A percentile compares a stretch with the other conserved stretches of the same genome.
phyloP scores from a whole-genome alignment of 1,140 invertebrate genomes.

The Sarcophaga peregrina region DNA sequence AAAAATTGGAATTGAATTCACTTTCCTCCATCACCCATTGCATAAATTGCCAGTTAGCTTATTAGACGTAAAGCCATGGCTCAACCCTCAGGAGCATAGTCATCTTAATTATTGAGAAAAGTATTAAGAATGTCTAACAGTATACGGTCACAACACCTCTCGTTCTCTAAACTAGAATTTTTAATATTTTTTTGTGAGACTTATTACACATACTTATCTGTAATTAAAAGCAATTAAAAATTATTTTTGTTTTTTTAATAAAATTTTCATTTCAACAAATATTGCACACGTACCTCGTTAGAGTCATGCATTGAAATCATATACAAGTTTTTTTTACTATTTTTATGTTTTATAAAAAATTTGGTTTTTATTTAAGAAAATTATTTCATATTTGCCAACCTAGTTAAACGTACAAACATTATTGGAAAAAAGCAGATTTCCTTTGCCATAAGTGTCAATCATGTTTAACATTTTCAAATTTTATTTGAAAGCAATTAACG shows the following conservation, averaged over 20 bases:
- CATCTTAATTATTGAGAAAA: too few relatives aligned
- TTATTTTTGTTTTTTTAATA: not conserved
- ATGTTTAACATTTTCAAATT: conserved; percentile 35
- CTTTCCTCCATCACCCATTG: too few relatives aligned
- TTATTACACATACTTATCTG: not conserved
- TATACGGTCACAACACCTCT: too few relatives aligned
- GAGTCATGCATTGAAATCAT: not conserved
- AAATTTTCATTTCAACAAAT: not conserved
- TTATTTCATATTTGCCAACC: not conserved
- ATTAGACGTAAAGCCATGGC: too few relatives aligned
- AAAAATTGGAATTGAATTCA: too few relatives aligned
- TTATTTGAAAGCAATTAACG: conserved; percentile 40
- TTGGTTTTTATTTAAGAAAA: too few relatives aligned
- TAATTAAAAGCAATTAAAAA: conserved; percentile 41
- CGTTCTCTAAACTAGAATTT: not conserved
- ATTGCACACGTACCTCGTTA: not conserved
- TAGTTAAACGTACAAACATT: not conserved
- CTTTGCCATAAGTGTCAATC: conserved; percentile 37
- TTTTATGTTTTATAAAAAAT: not conserved
- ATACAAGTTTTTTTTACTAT: not conserved
- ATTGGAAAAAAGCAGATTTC: not conserved
- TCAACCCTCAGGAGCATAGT: too few relatives aligned
- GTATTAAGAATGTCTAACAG: too few relatives aligned
- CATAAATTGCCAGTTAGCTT: too few relatives aligned
- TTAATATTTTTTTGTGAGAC: not conserved